Evolutionary conservation across 2,888 invertebrate species (phyloP).

Genomic region (Eueremaeus valkanovi): DNA sequence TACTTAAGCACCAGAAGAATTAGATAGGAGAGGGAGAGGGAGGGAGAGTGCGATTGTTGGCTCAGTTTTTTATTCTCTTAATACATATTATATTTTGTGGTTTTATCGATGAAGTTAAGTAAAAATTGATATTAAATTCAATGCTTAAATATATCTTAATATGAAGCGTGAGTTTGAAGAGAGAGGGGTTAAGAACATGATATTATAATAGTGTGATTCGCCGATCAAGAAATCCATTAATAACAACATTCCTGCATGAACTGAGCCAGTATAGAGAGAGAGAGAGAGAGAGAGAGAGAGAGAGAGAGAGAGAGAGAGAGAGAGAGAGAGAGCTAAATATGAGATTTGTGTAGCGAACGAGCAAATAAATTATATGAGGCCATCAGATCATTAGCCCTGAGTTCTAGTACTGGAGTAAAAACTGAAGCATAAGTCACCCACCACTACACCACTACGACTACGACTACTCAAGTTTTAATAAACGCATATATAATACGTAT

Average conservation of each 20-base stretch:
- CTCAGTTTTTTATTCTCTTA: not conserved
- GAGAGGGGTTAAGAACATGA: conserved; percentile 31
- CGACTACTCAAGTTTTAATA: conserved; percentile 10
- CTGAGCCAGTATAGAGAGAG: not conserved
- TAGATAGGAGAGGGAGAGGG: too few relatives aligned
- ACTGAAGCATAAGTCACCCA: conserved; percentile 31
- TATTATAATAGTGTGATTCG: conserved; percentile 22
- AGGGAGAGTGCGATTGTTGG: not conserved
- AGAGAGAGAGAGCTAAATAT: conserved; percentile 9
- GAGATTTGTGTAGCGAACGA: conserved; percentile 19
- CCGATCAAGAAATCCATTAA: conserved; percentile 30
- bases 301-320: not conserved
- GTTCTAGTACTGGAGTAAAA: conserved; percentile 6
- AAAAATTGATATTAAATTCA: conserved; percentile 32
- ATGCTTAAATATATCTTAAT: conserved; percentile 24
- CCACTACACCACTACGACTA: not conserved
- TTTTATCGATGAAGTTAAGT: conserved; percentile 22
- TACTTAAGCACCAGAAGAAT: too few relatives aligned
- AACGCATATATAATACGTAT: not conserved
- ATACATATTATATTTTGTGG: too few relatives aligned
- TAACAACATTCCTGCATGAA: conserved; percentile 18
- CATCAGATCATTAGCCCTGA: conserved; percentile 35
- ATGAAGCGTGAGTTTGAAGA: not conserved
- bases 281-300: not conserved
- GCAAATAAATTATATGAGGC: conserved; percentile 35